Conservation (phyloP, 92 coral and sea anemone species). For the Zoanthus solanderi region DNA sequence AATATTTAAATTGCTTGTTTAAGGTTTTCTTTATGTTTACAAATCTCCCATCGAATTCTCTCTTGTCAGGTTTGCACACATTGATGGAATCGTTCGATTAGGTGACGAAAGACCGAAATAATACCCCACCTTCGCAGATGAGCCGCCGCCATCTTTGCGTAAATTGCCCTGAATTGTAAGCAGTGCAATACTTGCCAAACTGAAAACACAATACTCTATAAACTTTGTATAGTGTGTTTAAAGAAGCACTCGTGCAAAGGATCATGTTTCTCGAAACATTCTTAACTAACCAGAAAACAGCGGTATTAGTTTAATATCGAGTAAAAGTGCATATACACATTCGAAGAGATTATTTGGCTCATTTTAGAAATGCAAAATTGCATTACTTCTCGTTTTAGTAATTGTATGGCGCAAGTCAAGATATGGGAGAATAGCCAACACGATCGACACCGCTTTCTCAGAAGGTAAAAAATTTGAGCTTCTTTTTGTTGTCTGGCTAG, state of each 20-base stretch:
- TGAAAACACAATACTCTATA: conserved; percentile 77
- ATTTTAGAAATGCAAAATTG: not conserved
- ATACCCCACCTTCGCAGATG: conserved; percentile 46
- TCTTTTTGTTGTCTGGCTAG: conserved; percentile 26
- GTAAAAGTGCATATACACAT: conserved; percentile 72
- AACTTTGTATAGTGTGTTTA: conserved; percentile 92
- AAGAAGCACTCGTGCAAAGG: conserved; percentile 79
- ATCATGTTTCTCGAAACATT: conserved; percentile 91
- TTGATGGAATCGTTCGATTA: conserved; percentile 51
- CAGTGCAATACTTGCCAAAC: conserved; percentile 60
- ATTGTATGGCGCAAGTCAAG: not conserved
- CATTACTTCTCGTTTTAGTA: not conserved
- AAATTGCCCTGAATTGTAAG: conserved; percentile 44
- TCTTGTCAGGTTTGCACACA: conserved; percentile 30
- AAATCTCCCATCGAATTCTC: conserved; percentile 39
- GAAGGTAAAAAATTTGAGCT: conserved; percentile 12
- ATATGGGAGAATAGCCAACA: not conserved
- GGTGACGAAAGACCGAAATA: conserved; percentile 42
- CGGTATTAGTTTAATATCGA: conserved; percentile 82
- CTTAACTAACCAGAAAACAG: conserved; percentile 70
- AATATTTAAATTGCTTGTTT: conserved; percentile 34
- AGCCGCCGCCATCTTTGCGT: conserved; percentile 51
- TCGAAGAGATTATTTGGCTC: conserved; percentile 14
- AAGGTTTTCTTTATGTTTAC: conserved; percentile 43
- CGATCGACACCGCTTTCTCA: not conserved